Conservation (phyloP, 2,113 vertebrate genomes). For the Donacobius atricapilla region DNA sequence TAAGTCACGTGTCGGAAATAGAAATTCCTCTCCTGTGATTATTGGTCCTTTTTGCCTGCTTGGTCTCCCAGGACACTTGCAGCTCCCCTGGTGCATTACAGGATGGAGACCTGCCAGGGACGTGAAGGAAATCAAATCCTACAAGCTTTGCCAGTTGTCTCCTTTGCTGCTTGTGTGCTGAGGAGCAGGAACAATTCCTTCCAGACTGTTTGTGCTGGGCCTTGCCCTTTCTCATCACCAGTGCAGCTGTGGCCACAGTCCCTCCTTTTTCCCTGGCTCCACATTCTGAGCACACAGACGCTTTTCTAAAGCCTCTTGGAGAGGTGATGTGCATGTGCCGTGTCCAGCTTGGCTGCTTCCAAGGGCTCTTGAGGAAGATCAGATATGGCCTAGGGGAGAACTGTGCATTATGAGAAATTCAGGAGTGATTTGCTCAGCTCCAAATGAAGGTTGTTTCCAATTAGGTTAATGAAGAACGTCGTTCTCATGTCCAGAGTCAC, state of each 20-base stretch:
- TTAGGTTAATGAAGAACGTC: not conserved
- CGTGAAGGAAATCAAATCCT: not conserved
- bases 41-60: not conserved
- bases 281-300: not conserved
- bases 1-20: not conserved
- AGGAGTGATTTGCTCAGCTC: not conserved
- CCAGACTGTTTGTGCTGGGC: not conserved
- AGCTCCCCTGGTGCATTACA: not conserved
- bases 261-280: not conserved
- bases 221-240: not conserved
- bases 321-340: not conserved
- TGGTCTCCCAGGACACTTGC: not conserved
- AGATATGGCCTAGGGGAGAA: not conserved
- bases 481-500: not conserved
- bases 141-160: not conserved
- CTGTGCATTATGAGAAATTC: not conserved
- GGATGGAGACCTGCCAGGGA: slow-evolving; percentile 6
- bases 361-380: not conserved
- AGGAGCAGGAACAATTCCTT: slow-evolving; percentile 7
- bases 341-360: not conserved
- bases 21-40: not conserved
- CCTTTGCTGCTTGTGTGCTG: not conserved
- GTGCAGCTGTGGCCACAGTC: not conserved
- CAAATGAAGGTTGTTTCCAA: not conserved
- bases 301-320: not conserved